phyloP scores from a whole-genome alignment of 2,888 invertebrate species.

The Eilema caniola region DNA sequence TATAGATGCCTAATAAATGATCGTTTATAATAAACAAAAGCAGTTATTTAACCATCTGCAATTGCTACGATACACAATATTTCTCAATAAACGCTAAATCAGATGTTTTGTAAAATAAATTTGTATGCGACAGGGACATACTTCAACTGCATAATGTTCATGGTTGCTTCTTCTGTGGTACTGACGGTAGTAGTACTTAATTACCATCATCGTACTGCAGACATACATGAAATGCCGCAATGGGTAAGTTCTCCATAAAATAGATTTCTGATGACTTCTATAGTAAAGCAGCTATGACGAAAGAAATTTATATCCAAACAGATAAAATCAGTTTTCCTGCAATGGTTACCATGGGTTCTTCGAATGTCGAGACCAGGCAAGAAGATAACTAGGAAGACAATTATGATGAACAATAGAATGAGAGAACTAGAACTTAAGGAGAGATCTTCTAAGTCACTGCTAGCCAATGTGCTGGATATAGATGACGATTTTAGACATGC shows the following conservation, averaged over 20 bases:
- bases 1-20: not conserved
- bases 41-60: not conserved
- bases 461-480: slow-evolving; percentile 98
- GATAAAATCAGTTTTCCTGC: slow-evolving; percentile 98
- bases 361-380: slow-evolving; percentile 98
- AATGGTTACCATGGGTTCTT: slow-evolving; percentile 99
- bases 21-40: not conserved
- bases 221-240: slow-evolving; percentile 98
- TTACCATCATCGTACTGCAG: slow-evolving; percentile 98
- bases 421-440: slow-evolving; percentile 97
- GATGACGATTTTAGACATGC: slow-evolving; percentile 97
- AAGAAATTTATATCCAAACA: slow-evolving; percentile 68
- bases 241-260: slow-evolving; percentile 90
- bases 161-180: slow-evolving; percentile 99
- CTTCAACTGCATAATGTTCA: slow-evolving; percentile 99
- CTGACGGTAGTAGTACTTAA: slow-evolving; percentile 98
- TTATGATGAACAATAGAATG: slow-evolving; percentile 96
- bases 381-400: slow-evolving; percentile 96
- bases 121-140: slow-evolving; percentile 93
- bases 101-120: slow-evolving; percentile 27
- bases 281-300: not conserved
- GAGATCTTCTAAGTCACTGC: slow-evolving; percentile 96
- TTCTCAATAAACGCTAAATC: slow-evolving; percentile 9
- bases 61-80: not conserved
- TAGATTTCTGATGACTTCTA: not conserved